Percentiles rank a stretch among this genome's conserved stretches.
Evolutionary conservation across 1,140 invertebrate species (phyloP).

Genomic region (Caerostris darwini): DNA sequence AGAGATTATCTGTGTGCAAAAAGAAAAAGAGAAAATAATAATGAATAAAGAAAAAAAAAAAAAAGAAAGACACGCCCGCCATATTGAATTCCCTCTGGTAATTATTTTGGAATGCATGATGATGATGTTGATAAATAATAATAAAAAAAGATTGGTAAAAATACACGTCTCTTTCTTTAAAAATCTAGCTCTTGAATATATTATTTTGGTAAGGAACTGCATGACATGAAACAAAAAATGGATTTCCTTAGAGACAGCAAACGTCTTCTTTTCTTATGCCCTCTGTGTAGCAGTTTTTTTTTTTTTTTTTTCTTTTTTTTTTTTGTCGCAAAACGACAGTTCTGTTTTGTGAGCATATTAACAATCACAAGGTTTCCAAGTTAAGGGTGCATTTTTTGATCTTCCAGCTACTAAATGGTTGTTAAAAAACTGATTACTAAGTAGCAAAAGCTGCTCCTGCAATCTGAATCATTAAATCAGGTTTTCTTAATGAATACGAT

Average conservation of each 20-base stretch:
- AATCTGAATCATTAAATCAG: slow-evolving; percentile 26
- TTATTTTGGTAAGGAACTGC: slow-evolving; percentile 58
- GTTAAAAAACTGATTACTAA: slow-evolving; percentile 25
- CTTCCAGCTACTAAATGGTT: slow-evolving; percentile 28
- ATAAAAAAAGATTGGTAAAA: not conserved
- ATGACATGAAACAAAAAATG: slow-evolving; percentile 4
- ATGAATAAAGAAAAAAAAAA: not conserved
- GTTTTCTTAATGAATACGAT: slow-evolving; percentile 14
- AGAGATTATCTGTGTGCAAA: not conserved
- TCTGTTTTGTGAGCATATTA: slow-evolving; percentile 28
- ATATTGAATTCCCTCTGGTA: slow-evolving; percentile 46
- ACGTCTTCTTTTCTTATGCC: not conserved
- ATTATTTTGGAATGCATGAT: slow-evolving; percentile 59
- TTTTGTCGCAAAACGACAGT: not conserved
- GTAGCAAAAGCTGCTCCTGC: not conserved
- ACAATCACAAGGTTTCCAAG: not conserved
- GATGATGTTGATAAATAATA: not conserved
- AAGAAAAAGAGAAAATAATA: too few relatives aligned
- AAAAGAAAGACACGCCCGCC: not conserved
- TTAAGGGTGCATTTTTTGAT: slow-evolving; percentile 16
- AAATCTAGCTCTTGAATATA: slow-evolving; percentile 54
- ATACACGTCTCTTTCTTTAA: not conserved
- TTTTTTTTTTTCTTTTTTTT: too few relatives aligned
- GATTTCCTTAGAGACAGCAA: not conserved
- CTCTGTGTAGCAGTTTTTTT: not conserved